phyloP scores from a whole-genome alignment of 2,113 vertebrate genomes.

The Stomatorhinus ivindoensis region DNA sequence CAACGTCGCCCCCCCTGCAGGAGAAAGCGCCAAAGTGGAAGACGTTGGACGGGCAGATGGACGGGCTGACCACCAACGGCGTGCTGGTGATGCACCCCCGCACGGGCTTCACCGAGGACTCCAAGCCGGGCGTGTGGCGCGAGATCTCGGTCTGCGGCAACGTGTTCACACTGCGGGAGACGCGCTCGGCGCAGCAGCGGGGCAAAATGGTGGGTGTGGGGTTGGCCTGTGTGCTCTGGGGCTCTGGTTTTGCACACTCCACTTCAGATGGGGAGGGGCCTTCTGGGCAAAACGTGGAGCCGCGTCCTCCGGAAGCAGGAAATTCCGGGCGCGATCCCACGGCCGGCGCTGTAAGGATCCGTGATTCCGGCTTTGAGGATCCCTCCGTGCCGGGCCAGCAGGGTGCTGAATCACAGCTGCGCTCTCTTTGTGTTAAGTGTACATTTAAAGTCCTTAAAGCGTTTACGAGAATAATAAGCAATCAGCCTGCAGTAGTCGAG shows the following conservation, averaged over 20 bases:
- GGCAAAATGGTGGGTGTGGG: conserved; percentile 76
- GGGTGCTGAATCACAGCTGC: background rate
- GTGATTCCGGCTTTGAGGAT: background rate
- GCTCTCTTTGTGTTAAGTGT: background rate
- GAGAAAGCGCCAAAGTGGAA: conserved; percentile 94
- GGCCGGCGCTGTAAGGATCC: background rate
- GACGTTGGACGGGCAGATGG: conserved; percentile 82
- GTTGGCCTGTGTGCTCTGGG: background rate
- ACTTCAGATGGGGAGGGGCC: background rate
- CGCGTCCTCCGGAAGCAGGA: background rate
- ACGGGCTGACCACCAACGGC: conserved; percentile 90
- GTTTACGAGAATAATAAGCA: background rate
- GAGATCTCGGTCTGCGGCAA: conserved; percentile 92
- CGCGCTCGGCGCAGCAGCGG: conserved; percentile 80
- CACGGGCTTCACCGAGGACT: conserved; percentile 80
- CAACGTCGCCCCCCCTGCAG: conserved; percentile 44
- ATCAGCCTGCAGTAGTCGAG: background rate
- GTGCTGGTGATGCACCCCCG: conserved; percentile 88
- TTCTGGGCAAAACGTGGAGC: background rate
- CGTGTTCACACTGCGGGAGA: conserved; percentile 83
- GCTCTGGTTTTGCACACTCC: background rate
- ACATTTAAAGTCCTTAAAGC: background rate
- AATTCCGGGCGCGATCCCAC: background rate
- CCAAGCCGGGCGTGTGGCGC: conserved; percentile 81
- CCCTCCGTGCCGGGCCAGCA: background rate